phyloP scores from a whole-genome alignment of 2,113 vertebrate genomes.

The Archilochus colubris region DNA sequence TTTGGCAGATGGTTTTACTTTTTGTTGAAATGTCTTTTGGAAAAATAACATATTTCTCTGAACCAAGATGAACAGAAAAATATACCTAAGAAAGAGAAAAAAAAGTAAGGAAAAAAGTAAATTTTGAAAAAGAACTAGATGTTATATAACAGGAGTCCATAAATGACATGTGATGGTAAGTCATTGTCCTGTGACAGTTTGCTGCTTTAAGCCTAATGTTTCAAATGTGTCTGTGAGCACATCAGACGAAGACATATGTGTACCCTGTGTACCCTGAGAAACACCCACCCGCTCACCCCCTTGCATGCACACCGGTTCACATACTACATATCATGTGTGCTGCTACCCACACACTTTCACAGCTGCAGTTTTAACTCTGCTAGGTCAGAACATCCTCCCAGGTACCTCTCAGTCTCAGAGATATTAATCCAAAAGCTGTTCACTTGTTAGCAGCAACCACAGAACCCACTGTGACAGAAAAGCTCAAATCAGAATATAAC shows the following conservation, averaged over 20 bases:
- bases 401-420: not conserved
- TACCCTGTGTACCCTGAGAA: not conserved
- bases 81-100: not conserved
- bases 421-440: not conserved
- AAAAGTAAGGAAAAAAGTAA: not conserved
- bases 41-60: not conserved
- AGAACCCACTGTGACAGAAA: not conserved
- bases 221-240: not conserved
- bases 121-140: not conserved
- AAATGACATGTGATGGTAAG: not conserved
- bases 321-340: too few species aligned
- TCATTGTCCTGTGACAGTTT: not conserved
- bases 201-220: not conserved
- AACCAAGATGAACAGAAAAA: not conserved
- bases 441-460: not conserved
- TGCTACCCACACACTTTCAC: not conserved
- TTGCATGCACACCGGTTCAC: fast-evolving
- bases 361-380: not conserved
- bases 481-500: not conserved
- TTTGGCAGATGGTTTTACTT: not conserved
- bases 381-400: not conserved
- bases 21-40: not conserved
- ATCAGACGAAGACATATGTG: fast-evolving
- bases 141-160: not conserved
- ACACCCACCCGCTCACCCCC: fast-evolving